Evolutionary conservation across 2,113 vertebrate species (phyloP).

Genomic region (Syngnathoides biaculeatus): DNA sequence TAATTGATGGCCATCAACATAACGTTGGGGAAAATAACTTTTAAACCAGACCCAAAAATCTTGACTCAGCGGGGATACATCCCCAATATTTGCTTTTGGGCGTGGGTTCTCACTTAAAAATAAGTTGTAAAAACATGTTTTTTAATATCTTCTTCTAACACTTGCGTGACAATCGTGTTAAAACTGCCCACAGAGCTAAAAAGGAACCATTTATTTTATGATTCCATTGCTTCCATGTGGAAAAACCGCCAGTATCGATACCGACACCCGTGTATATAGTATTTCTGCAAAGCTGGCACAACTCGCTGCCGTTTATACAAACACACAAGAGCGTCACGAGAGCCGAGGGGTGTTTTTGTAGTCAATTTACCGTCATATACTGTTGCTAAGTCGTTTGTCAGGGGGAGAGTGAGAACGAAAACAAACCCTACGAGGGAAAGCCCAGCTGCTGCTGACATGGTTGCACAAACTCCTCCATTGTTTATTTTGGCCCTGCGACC

Average conservation of each 20-base stretch:
- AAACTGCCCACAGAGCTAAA: too few relatives aligned
- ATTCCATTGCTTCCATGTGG: not conserved
- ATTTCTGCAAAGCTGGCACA: conserved; percentile 25
- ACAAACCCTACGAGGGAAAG: conserved; percentile 48
- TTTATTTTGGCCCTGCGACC: conserved; percentile 52
- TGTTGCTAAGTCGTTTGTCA: conserved; percentile 34
- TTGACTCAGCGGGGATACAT: too few relatives aligned
- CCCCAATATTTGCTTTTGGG: too few relatives aligned
- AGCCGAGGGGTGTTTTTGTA: conserved; percentile 31
- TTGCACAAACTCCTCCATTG: conserved; percentile 45
- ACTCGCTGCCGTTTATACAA: conserved; percentile 25
- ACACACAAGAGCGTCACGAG: conserved; percentile 40
- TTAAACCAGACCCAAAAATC: too few relatives aligned
- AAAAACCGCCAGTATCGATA: too few relatives aligned
- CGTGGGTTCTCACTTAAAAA: too few relatives aligned
- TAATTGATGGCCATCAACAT: too few relatives aligned
- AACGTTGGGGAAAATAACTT: too few relatives aligned
- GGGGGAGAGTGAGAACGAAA: conserved; percentile 38
- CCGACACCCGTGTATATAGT: conserved; percentile 21
- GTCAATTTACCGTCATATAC: conserved; percentile 34
- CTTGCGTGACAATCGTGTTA: not conserved
- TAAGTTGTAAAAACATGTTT: too few relatives aligned
- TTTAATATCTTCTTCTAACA: not conserved
- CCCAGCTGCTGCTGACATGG: conserved; percentile 39
- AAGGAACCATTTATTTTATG: too few relatives aligned